phyloP scores from a whole-genome alignment of 2,888 invertebrate species.

The Drosophila anomelani region DNA sequence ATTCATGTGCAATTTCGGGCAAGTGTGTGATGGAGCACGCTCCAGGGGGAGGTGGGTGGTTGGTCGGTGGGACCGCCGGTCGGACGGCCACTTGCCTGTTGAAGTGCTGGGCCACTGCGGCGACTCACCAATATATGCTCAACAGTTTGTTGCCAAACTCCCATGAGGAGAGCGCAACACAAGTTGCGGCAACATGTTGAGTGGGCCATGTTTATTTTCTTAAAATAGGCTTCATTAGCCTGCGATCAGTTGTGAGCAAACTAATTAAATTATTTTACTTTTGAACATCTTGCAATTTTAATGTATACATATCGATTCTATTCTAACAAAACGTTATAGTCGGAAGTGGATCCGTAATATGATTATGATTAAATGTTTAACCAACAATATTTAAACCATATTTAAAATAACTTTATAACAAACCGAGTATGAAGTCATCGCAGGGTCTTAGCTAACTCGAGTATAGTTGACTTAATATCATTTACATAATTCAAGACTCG shows the following conservation, averaged over 20 bases:
- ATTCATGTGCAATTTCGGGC: constrained; percentile 65
- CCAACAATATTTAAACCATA: too few relatives aligned
- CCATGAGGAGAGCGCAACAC: constrained; percentile 1
- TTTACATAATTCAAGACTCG: too few relatives aligned
- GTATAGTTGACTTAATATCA: too few relatives aligned
- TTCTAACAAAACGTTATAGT: too few relatives aligned
- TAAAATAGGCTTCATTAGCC: not conserved
- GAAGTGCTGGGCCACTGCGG: constrained; percentile 59
- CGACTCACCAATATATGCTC: constrained; percentile 74
- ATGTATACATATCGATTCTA: too few relatives aligned
- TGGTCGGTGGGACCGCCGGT: constrained; percentile 14
- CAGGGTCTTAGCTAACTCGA: too few relatives aligned
- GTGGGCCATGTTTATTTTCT: not conserved
- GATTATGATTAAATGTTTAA: too few relatives aligned
- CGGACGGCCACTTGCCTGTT: constrained; percentile 63
- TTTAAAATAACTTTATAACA: too few relatives aligned
- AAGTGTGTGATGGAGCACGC: constrained; percentile 3
- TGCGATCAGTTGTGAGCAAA: not conserved
- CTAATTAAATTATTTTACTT: too few relatives aligned
- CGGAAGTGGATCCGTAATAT: too few relatives aligned
- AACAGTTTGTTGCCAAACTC: constrained; percentile 71
- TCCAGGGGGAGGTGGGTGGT: not conserved
- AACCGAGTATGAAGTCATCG: too few relatives aligned
- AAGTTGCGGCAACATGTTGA: constrained; percentile 58
- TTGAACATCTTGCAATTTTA: too few relatives aligned